These are phyloP conservation scores for Hippocampus barbouri DNA, from an alignment of 2,113 vertebrate species.

Conservation along the genomic window DNA sequence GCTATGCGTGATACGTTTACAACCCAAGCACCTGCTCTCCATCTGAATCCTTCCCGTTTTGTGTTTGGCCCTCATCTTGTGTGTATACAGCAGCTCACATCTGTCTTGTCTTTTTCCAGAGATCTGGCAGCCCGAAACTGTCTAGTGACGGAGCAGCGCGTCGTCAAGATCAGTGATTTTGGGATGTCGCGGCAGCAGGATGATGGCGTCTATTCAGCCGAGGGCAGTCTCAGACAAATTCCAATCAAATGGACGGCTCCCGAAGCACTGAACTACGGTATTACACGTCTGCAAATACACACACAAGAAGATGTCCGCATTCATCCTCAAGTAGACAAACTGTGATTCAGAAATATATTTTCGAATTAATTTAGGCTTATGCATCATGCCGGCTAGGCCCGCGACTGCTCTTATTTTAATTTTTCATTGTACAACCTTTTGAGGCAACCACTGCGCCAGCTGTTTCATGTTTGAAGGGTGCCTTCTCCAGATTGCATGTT, in stretches of 20 bases:
- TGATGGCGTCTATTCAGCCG: slow-evolving; percentile 86
- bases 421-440: too few relatives aligned
- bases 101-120: slow-evolving; percentile 56
- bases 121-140: slow-evolving; percentile 96
- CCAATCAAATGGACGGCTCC: slow-evolving; percentile 97
- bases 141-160: slow-evolving; percentile 82
- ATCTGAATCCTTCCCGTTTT: slow-evolving; percentile 3
- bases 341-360: too few relatives aligned
- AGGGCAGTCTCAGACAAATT: slow-evolving; percentile 86
- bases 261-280: slow-evolving; percentile 93
- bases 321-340: not conserved
- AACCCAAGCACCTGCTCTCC: slow-evolving; percentile 17
- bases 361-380: too few relatives aligned
- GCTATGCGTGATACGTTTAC: slow-evolving; percentile 4
- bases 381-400: too few relatives aligned
- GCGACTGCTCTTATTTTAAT: too few relatives aligned
- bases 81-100: not conserved
- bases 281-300: not conserved
- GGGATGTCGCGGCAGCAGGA: slow-evolving; percentile 94
- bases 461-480: too few relatives aligned
- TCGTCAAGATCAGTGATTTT: slow-evolving; percentile 96
- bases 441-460: too few relatives aligned
- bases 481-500: too few relatives aligned
- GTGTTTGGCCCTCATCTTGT: slow-evolving; percentile 3
- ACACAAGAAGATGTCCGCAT: not conserved